phyloP scores from a whole-genome alignment of 2,888 invertebrate genomes.

The Tortricodes alternella region DNA sequence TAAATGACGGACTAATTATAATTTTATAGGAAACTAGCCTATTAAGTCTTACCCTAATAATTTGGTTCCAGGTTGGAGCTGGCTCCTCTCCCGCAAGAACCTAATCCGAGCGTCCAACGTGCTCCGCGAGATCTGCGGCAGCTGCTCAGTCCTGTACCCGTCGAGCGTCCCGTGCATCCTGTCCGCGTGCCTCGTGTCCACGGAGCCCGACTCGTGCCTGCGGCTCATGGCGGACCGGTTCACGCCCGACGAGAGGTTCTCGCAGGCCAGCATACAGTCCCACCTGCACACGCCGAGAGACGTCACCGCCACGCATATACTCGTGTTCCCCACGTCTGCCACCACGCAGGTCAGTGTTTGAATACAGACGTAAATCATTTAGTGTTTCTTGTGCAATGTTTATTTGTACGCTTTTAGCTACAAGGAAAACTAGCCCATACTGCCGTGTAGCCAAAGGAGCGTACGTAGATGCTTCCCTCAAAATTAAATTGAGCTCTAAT shows the following conservation, averaged over 20 bases:
- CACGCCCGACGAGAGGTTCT: slow-evolving; percentile 96
- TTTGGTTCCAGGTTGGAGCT: slow-evolving; percentile 93
- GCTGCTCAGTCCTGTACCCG: slow-evolving; percentile 92
- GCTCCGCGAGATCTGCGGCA: slow-evolving; percentile 94
- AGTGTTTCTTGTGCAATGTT: too few relatives aligned
- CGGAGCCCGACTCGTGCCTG: slow-evolving; percentile 94
- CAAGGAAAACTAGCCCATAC: too few relatives aligned
- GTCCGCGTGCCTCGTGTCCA: slow-evolving; percentile 98
- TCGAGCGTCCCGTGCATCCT: slow-evolving; percentile 94
- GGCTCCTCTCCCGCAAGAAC: slow-evolving; percentile 95
- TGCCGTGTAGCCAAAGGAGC: too few relatives aligned
- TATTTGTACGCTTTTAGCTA: too few relatives aligned
- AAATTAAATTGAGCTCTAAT: too few relatives aligned
- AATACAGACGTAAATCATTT: too few relatives aligned
- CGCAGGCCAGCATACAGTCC: slow-evolving; percentile 93
- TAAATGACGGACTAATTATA: too few relatives aligned
- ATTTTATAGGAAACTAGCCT: too few relatives aligned
- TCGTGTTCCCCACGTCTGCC: slow-evolving; percentile 98
- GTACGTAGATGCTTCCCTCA: too few relatives aligned
- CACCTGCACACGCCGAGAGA: slow-evolving; percentile 97
- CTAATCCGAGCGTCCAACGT: slow-evolving; percentile 93
- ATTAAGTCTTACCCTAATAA: too few relatives aligned
- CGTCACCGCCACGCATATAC: slow-evolving; percentile 98
- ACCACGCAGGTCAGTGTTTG: slow-evolving; percentile 88
- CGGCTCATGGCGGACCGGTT: slow-evolving; percentile 97